Conservation (phyloP, 1,140 invertebrate species). For the Caenorhabditis tropicalis region DNA sequence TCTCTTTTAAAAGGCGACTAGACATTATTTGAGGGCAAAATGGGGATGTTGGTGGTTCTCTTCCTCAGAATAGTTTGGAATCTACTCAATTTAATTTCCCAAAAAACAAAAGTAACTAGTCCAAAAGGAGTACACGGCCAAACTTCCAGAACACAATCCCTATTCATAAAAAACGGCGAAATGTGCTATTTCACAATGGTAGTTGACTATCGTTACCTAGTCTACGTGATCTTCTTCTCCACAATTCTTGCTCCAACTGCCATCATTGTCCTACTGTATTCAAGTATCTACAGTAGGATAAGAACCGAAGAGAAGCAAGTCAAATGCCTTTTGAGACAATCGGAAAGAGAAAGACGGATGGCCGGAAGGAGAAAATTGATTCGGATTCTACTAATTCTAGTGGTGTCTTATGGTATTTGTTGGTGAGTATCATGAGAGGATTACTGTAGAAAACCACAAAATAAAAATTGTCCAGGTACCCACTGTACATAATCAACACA, state of each 20-base stretch:
- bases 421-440: slow-evolving; percentile 41
- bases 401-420: slow-evolving; percentile 57
- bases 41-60: too few relatives aligned
- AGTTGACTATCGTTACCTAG: slow-evolving; percentile 58
- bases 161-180: slow-evolving; percentile 16
- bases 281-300: slow-evolving; percentile 56
- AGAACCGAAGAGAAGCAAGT: slow-evolving; percentile 57
- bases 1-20: too few relatives aligned
- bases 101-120: too few relatives aligned
- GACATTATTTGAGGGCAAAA: too few relatives aligned
- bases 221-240: slow-evolving; percentile 60
- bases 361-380: slow-evolving; percentile 55
- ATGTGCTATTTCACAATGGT: slow-evolving; percentile 58
- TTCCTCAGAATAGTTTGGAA: too few relatives aligned
- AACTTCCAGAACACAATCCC: slow-evolving; percentile 32
- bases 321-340: slow-evolving; percentile 53
- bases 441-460: background rate
- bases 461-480: slow-evolving; percentile 49
- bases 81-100: too few relatives aligned
- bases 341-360: slow-evolving; percentile 54
- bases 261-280: slow-evolving; percentile 57
- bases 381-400: slow-evolving; percentile 55
- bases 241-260: slow-evolving; percentile 58
- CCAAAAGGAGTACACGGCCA: too few relatives aligned
- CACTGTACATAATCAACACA: slow-evolving; percentile 60